These are phyloP conservation scores for Austrolebias charrua DNA, from an alignment of 2,797 vertebrate species.

Conservation along the genomic window DNA sequence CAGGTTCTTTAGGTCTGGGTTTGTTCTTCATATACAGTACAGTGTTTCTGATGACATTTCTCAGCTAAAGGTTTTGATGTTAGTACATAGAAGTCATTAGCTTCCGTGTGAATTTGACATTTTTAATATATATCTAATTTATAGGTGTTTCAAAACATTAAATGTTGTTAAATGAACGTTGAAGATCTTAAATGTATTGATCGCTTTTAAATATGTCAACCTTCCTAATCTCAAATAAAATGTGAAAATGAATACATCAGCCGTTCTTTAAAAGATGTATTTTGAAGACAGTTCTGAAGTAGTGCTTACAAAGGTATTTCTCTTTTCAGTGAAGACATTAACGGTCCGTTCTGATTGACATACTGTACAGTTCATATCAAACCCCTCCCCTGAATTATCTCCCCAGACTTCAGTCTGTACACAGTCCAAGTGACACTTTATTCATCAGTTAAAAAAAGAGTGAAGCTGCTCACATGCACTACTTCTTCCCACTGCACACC, in stretches of 20 bases:
- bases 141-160: background rate
- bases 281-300: slow-evolving; percentile 86
- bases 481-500: slow-evolving; percentile 68
- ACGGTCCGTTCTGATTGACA: slow-evolving; percentile 79
- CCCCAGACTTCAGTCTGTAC: slow-evolving; percentile 58
- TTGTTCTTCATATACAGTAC: slow-evolving; percentile 23
- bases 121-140: slow-evolving; percentile 44
- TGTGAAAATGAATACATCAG: slow-evolving; percentile 31
- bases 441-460: slow-evolving; percentile 76
- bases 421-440: slow-evolving; percentile 74
- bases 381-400: slow-evolving; percentile 58
- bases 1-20: slow-evolving; percentile 33
- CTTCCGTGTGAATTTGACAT: slow-evolving; percentile 15
- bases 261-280: slow-evolving; percentile 77
- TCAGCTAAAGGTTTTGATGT: slow-evolving; percentile 14
- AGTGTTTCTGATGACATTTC: slow-evolving; percentile 1
- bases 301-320: slow-evolving; percentile 89
- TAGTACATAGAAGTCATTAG: slow-evolving; percentile 1
- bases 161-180: slow-evolving; percentile 14
- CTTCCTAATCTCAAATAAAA: slow-evolving; percentile 42
- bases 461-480: slow-evolving; percentile 88
- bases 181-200: slow-evolving; percentile 10
- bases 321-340: slow-evolving; percentile 84
- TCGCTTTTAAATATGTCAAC: slow-evolving; percentile 23
- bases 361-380: slow-evolving; percentile 84